Conservation (phyloP, 53 echinoderm and acorn worm genomes). For the Henricia sp. region DNA sequence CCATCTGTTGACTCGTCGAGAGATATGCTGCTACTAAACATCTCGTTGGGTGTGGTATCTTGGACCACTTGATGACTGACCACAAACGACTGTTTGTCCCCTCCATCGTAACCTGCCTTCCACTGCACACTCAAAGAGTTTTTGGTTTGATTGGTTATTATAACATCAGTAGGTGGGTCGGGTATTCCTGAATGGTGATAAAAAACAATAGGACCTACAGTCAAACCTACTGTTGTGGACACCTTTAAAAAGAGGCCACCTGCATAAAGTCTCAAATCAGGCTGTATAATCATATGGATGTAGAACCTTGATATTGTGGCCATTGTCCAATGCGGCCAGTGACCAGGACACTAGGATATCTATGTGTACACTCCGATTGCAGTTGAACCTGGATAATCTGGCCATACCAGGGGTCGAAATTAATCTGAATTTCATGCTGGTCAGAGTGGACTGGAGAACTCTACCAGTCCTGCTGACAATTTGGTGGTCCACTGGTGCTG, state of each 20-base stretch:
- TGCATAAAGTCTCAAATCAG: background rate
- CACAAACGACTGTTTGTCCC: conserved; percentile 13
- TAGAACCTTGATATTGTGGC: background rate
- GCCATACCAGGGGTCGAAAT: too few relatives aligned
- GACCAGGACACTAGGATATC: background rate
- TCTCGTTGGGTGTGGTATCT: background rate
- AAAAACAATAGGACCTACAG: background rate
- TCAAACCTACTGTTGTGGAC: too few relatives aligned
- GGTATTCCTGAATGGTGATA: background rate
- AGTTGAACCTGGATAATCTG: too few relatives aligned
- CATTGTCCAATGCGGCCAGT: background rate
- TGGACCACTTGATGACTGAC: background rate
- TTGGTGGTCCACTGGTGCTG: too few relatives aligned
- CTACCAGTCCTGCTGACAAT: too few relatives aligned
- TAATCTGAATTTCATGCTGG: too few relatives aligned
- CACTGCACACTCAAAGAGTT: conserved; percentile 7
- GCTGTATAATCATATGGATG: background rate
- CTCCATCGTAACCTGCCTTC: conserved; percentile 14
- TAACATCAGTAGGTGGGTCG: background rate
- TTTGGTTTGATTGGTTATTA: background rate
- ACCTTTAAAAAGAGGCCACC: too few relatives aligned
- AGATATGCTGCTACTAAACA: too few relatives aligned
- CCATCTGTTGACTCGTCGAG: background rate
- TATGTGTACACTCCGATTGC: too few relatives aligned
- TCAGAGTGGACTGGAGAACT: too few relatives aligned